Evolutionary conservation across 2,888 invertebrate species (phyloP).

Genomic region (Geophilus truncorum): DNA sequence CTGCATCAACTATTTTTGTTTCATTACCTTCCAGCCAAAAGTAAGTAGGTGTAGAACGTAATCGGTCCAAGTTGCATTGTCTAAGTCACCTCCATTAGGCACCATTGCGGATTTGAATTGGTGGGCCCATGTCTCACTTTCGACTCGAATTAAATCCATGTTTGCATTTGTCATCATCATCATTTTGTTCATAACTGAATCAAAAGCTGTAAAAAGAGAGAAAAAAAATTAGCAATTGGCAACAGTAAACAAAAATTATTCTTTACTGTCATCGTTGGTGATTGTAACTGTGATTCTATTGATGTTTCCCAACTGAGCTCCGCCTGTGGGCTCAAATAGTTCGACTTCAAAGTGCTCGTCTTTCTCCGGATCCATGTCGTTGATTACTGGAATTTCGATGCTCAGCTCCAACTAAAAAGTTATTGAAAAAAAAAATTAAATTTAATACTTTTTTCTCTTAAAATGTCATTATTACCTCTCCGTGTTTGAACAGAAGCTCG

Average conservation of each 20-base stretch:
- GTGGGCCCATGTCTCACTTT: slow-evolving; percentile 53
- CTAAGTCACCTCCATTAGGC: slow-evolving; percentile 58
- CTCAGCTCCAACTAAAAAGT: slow-evolving; percentile 51
- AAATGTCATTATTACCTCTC: too few species aligned
- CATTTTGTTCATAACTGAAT: slow-evolving; percentile 54
- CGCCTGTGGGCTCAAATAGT: slow-evolving; percentile 49
- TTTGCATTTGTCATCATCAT: slow-evolving; percentile 55
- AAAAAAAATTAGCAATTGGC: neutral
- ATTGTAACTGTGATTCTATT: slow-evolving; percentile 53
- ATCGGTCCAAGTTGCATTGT: slow-evolving; percentile 54
- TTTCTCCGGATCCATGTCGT: slow-evolving; percentile 57
- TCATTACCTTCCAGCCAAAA: slow-evolving; percentile 56
- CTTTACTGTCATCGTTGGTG: slow-evolving; percentile 54
- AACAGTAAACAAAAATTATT: neutral
- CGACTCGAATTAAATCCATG: slow-evolving; percentile 53
- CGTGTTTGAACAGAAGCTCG: slow-evolving; percentile 50
- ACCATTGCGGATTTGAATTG: slow-evolving; percentile 56
- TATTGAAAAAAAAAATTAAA: neutral
- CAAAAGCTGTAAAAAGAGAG: slow-evolving; percentile 51
- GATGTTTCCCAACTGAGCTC: slow-evolving; percentile 52
- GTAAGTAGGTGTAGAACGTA: slow-evolving; percentile 57
- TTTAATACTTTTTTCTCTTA: neutral
- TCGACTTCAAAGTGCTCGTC: slow-evolving; percentile 59
- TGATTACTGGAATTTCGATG: slow-evolving; percentile 55
- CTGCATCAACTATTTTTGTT: too few species aligned